Evolutionary conservation across 64 coral and sea anemone species (phyloP), one percentile per base, ranked within the genome.

Genomic region (Montipora sp.): DNA sequence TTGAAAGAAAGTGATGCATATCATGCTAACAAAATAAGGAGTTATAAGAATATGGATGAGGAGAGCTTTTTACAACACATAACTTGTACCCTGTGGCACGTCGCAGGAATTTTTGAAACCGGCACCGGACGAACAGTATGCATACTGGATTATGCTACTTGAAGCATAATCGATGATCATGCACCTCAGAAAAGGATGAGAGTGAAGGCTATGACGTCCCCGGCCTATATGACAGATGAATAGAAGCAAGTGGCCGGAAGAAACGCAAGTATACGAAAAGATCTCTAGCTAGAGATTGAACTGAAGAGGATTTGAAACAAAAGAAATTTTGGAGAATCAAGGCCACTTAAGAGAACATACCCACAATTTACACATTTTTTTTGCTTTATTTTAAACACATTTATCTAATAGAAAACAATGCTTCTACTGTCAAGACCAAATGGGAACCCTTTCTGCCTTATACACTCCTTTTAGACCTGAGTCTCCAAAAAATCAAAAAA

Each of bases 321-420:
- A 79, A 79, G 77, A 79, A 79, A 8, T 79, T 47, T 79, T 79
- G 46, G 77, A 46, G 77, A 79, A 79, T 46, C 36, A 79, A 43
- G 7, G 77, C 77, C 19, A 43, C 77, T 47, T 36, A 0, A 36
- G 27, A 36, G 27, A 36, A 36, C 27, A 36, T 36, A 36, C 1
- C 27, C 1, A 1, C 27, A 36, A 36, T 36, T 36, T 36, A 36
- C 27, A 36, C 27, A 0, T 2, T 36, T 36, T 36, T 36, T 36
- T 36, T 36, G 27, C 27, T 36, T 36, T 36, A 36, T 36, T 36
- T 36, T 36, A 36, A 36, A 36, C 27, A 36, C 27, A 0, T 36
- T 36, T 36, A 36, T 36, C 27, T 36, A 36, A 36, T 36, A 36
- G 27, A 36, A 36, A 36, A 36, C 27, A 36, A 36, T 36, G 27